A percentile compares a stretch with the other conserved stretches of the same genome.
These are phyloP conservation scores for Meandrusa payeni DNA, from an alignment of 2,888 invertebrate species.

Conservation along the genomic window DNA sequence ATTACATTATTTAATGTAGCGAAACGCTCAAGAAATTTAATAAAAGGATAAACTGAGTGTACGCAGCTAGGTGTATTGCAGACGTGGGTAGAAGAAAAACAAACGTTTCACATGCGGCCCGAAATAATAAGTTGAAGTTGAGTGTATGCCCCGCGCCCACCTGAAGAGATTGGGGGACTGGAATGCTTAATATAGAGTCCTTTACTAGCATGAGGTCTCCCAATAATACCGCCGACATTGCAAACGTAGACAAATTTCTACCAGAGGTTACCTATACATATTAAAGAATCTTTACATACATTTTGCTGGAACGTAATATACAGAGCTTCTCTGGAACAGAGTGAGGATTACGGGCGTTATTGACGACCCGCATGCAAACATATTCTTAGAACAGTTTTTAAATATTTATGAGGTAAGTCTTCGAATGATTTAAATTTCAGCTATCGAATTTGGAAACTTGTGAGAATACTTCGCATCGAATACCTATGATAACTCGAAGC, in stretches of 20 bases:
- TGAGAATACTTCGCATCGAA: slow-evolving; percentile 32
- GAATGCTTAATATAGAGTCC: slow-evolving; percentile 79
- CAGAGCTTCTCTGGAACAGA: neutral
- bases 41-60: slow-evolving; percentile 64
- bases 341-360: slow-evolving; percentile 10
- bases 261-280: slow-evolving; percentile 36
- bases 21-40: slow-evolving; percentile 56
- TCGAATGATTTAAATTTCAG: slow-evolving; percentile 9
- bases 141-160: slow-evolving; percentile 67
- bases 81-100: slow-evolving; percentile 62
- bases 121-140: slow-evolving; percentile 75
- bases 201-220: slow-evolving; percentile 71
- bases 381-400: slow-evolving; percentile 15
- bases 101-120: slow-evolving; percentile 63
- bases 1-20: slow-evolving; percentile 41
- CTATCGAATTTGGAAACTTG: neutral
- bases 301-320: slow-evolving; percentile 16
- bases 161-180: slow-evolving; percentile 73
- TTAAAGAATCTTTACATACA: slow-evolving; percentile 9
- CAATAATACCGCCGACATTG: slow-evolving; percentile 70
- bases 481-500: slow-evolving; percentile 37
- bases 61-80: slow-evolving; percentile 45
- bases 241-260: slow-evolving; percentile 43
- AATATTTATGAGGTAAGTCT: slow-evolving; percentile 13
- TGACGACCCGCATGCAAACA: slow-evolving; percentile 10